Evolutionary conservation across 1,140 invertebrate species (phyloP).

Genomic region (Scylla paramamosain): DNA sequence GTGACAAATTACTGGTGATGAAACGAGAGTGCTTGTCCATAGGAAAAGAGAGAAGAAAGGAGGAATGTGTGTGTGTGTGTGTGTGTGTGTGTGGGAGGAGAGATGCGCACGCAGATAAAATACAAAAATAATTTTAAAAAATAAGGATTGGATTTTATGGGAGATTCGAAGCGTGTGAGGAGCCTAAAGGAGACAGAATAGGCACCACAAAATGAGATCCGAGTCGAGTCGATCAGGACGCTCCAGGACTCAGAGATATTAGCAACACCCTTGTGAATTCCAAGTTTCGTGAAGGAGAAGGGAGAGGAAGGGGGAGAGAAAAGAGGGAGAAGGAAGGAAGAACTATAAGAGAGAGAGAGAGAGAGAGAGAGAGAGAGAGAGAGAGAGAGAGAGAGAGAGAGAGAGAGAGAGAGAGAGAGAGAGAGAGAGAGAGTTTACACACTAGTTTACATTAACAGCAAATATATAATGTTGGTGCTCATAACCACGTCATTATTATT

Average conservation of each 20-base stretch:
- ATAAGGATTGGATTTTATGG: neutral
- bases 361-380: slow-evolving; percentile 46
- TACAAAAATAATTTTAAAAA: neutral
- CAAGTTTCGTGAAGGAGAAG: neutral
- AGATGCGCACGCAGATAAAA: neutral
- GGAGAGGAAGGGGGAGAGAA: neutral
- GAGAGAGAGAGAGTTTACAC: neutral
- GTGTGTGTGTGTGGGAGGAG: neutral
- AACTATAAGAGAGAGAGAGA: slow-evolving; percentile 31
- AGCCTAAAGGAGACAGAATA: too few relatives aligned
- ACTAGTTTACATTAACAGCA: too few relatives aligned
- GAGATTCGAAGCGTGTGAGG: too few relatives aligned
- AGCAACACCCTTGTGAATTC: too few relatives aligned
- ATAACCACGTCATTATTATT: too few relatives aligned
- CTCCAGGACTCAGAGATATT: too few relatives aligned
- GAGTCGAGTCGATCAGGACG: too few relatives aligned
- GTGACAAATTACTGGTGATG: neutral
- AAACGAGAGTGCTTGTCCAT: neutral
- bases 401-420: slow-evolving; percentile 17
- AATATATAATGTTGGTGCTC: too few relatives aligned
- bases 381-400: slow-evolving; percentile 48
- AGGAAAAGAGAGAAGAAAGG: neutral
- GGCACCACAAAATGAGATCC: too few relatives aligned
- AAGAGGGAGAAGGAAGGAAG: neutral
- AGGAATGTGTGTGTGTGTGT: neutral